A percentile compares a stretch with the other conserved stretches of the same genome.
These are phyloP conservation scores for Tychaedon coryphoeus DNA, from an alignment of 2,113 vertebrate species.

Conservation along the genomic window DNA sequence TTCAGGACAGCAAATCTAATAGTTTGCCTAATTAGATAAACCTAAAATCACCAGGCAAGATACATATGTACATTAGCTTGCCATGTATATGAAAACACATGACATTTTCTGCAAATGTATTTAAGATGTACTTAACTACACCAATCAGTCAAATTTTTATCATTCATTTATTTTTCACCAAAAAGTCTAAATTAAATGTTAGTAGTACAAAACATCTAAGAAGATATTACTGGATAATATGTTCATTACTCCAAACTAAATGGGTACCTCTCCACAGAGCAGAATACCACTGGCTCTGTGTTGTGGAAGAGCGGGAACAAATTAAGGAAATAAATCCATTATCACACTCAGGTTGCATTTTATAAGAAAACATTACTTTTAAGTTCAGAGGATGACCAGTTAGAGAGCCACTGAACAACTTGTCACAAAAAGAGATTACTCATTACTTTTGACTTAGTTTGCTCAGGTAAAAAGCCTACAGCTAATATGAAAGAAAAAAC, in stretches of 20 bases:
- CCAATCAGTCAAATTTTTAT: not conserved
- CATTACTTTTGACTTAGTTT: not conserved
- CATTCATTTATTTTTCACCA: not conserved
- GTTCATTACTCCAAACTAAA: not conserved
- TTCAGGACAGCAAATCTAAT: not conserved
- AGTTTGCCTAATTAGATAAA: not conserved
- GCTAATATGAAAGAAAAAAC: not conserved
- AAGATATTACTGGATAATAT: not conserved
- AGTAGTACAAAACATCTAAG: not conserved
- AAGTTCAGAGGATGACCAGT: not conserved
- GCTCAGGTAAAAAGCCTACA: not conserved
- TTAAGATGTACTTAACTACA: not conserved
- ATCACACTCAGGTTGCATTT: not conserved
- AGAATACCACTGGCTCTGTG: not conserved
- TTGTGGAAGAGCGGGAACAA: not conserved
- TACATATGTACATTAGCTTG: not conserved
- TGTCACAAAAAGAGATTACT: not conserved
- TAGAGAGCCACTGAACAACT: not conserved
- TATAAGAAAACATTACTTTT: not conserved
- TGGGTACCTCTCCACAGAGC: rapidly evolving
- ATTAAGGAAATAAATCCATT: not conserved
- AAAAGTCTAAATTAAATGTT: not conserved
- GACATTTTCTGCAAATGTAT: not conserved
- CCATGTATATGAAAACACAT: not conserved
- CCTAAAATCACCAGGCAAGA: not conserved